Base-by-base conservation (phyloP, 2,888 invertebrate species). In the Lacanobia wlatinum region DNA sequence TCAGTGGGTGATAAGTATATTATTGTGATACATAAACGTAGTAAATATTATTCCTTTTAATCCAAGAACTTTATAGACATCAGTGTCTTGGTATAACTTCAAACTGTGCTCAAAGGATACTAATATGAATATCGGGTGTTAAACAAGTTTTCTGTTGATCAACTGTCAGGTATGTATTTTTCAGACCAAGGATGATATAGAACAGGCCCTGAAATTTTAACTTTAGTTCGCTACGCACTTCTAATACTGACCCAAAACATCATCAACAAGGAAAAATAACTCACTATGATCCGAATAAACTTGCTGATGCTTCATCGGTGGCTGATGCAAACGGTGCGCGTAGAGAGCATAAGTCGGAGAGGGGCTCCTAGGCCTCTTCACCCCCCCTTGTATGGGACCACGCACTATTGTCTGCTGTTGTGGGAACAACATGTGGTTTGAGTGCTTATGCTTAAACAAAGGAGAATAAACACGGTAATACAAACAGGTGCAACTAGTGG, bases 201-300 rank as follows among this genome's bases (percentile, higher is more conserved):
- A 48, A 18, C 4, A 48, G 48, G 18, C 48, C 6, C 18, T 18
- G 18, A 18, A 18, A 18, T 48, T 18, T 48, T 18, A 2, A 2
- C 48, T 48, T 1, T 18, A 48, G 7, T 48, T 48, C 48, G 48
- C 48, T 48, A 18, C 18, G 48, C 18, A 8, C 18, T 48, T 48
- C 48, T 48, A 52, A 62, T 10, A 16, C 7, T 18, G 46, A 48
- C 8, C 18, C 48, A 48, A 48, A 18, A 48, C 3, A 5, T 48
- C 18, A 2, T 48, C 18, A 48, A 48, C 14, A 62, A 12, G 1
- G 28, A n/a, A 59, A 14, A 59, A 55, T 38, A 66, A 74, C 94
- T 93, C 91, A 97, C 97, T 97, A 90, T 97, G 97, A 88, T 97
- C 97, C 18, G 96, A 96, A 84, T 97, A 96, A 16, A 97, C 94